These are phyloP conservation scores for Carposina sasakii DNA, from an alignment of 1,140 invertebrate genomes.

Conservation along the genomic window DNA sequence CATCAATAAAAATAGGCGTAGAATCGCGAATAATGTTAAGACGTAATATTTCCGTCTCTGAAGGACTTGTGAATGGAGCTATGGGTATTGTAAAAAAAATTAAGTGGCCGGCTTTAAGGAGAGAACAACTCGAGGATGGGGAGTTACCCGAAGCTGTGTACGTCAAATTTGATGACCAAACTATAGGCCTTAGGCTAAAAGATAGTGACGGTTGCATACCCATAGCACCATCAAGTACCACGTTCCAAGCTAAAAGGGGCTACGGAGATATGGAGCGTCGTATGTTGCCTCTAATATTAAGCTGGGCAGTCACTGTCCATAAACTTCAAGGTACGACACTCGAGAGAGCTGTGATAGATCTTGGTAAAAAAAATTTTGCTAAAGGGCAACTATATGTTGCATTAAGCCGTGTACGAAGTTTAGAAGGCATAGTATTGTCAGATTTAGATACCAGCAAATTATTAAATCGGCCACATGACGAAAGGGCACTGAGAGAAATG, in stretches of 20 bases:
- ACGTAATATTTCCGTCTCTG: conserved; percentile 23
- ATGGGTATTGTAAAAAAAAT: conserved; percentile 27
- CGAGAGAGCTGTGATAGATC: conserved; percentile 41
- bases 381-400: conserved; percentile 37
- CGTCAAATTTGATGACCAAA: conserved; percentile 30
- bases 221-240: conserved; percentile 15
- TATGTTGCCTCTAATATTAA: conserved; percentile 48
- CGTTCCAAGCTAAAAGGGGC: conserved; percentile 23
- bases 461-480: conserved; percentile 23
- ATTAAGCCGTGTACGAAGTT: no score
- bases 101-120: conserved; percentile 24
- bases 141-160: conserved; percentile 21
- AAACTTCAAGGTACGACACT: conserved; percentile 50
- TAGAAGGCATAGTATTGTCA: conserved; percentile 21
- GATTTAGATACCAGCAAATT: conserved; percentile 25
- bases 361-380: conserved; percentile 34
- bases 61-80: conserved; percentile 29
- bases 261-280: conserved; percentile 38
- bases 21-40: conserved; percentile 25
- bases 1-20: conserved; percentile 11
- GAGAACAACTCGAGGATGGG: conserved; percentile 26
- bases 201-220: conserved; percentile 20
- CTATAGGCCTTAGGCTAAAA: conserved; percentile 22
- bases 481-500: conserved; percentile 18
- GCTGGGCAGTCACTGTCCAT: conserved; percentile 46